phyloP scores from a whole-genome alignment of 1,140 invertebrate genomes.

The Drosophila chauvacae region DNA sequence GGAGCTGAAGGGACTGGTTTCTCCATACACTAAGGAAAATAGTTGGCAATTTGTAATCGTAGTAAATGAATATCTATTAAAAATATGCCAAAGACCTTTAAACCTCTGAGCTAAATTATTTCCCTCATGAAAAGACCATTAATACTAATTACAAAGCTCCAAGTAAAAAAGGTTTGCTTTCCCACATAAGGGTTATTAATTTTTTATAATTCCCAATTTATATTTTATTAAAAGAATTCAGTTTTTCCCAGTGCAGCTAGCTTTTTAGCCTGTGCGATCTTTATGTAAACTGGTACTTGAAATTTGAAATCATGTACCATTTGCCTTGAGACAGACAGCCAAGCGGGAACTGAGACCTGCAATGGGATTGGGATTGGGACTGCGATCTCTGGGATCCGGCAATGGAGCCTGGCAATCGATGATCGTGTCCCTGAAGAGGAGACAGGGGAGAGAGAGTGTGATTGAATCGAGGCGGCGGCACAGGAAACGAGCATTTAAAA shows the following conservation, averaged over 20 bases:
- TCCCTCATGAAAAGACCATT: neutral
- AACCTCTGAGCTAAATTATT: neutral
- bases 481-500: constrained; percentile 82
- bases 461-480: constrained; percentile 51
- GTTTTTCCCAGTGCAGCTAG: constrained; percentile 39
- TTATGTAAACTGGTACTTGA: constrained; percentile 83
- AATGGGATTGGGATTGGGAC: constrained; percentile 18
- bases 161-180: accelerated
- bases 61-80: neutral
- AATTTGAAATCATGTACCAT: constrained; percentile 84
- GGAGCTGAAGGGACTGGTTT: constrained; percentile 50
- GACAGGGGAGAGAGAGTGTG: neutral
- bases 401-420: constrained; percentile 47
- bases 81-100: neutral
- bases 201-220: neutral
- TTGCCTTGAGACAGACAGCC: constrained; percentile 73
- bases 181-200: neutral
- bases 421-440: constrained; percentile 75
- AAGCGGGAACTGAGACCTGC: constrained; percentile 31
- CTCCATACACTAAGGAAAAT: constrained; percentile 12
- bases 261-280: constrained; percentile 52
- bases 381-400: constrained; percentile 27
- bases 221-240: neutral
- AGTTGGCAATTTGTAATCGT: neutral
- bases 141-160: neutral